Evolutionary conservation across 2,113 vertebrate genomes (phyloP).

Genomic region (Plecotus auritus): DNA sequence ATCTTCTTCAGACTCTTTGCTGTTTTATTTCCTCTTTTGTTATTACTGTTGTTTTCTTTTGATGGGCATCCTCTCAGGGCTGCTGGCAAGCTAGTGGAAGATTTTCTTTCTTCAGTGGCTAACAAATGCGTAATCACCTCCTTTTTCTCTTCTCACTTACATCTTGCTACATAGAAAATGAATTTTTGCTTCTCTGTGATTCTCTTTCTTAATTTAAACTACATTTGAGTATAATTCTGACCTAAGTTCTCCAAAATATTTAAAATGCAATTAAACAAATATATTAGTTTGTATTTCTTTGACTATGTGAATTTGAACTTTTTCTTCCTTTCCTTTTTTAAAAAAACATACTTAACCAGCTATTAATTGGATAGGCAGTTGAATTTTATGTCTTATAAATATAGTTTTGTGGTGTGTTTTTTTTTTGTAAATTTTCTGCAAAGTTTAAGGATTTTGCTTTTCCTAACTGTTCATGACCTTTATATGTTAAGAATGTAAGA

Average conservation of each 20-base stretch:
- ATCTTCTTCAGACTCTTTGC: not conserved
- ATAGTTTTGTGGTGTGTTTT: not conserved
- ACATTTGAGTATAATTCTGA: not conserved
- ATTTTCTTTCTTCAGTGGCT: not conserved
- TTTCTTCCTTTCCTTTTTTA: not conserved
- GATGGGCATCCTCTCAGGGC: not conserved
- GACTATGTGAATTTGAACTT: not conserved
- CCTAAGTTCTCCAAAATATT: not conserved
- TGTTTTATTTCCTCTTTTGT: not conserved
- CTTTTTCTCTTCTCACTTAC: not conserved
- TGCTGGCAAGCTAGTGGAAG: rapidly evolving
- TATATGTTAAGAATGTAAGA: not conserved
- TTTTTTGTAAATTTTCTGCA: not conserved
- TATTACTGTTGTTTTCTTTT: not conserved
- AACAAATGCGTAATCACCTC: not conserved
- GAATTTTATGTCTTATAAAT: not conserved
- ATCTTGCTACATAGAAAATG: not conserved
- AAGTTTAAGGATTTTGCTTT: not conserved
- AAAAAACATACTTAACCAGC: not conserved
- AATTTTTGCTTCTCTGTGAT: not conserved
- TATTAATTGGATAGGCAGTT: not conserved
- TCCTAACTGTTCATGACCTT: not conserved
- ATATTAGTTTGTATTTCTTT: not conserved
- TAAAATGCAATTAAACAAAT: not conserved
- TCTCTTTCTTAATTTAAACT: not conserved